Percentiles rank a stretch among this genome's conserved stretches.
Conservation (phyloP, 2,888 invertebrate species). For the Spilosoma lubricipeda region DNA sequence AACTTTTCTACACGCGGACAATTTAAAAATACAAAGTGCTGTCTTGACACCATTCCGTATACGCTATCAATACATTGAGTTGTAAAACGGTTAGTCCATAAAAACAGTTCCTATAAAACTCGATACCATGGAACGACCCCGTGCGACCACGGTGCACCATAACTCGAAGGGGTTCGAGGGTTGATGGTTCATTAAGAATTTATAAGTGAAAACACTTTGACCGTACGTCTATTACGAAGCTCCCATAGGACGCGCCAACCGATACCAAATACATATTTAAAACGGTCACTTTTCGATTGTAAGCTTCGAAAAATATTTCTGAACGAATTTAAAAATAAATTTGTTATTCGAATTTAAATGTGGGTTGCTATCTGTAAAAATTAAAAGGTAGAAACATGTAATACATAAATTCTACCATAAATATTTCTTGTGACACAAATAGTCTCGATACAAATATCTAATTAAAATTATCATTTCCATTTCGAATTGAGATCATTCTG, state of each 20-base stretch:
- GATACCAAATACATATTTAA: constrained; percentile 73
- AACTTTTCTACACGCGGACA: not conserved
- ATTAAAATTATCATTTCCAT: not conserved
- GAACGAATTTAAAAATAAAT: constrained; percentile 29
- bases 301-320: constrained; percentile 36
- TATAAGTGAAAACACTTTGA: constrained; percentile 78
- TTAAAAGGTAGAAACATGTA: not conserved
- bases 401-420: not conserved
- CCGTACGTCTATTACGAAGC: constrained; percentile 70
- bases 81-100: constrained; percentile 38
- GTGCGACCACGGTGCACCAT: constrained; percentile 49
- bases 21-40: not conserved
- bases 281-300: constrained; percentile 57
- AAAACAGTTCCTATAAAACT: constrained; percentile 55
- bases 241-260: constrained; percentile 54
- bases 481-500: not conserved
- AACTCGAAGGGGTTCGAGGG: constrained; percentile 68
- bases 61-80: constrained; percentile 29
- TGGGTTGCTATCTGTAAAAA: constrained; percentile 14
- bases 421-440: not conserved
- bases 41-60: not conserved
- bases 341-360: constrained; percentile 8
- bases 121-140: constrained; percentile 49
- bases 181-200: constrained; percentile 78
- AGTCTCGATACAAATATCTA: not conserved